phyloP scores from a whole-genome alignment of 2,888 invertebrate species.

The Drosophila paranaensis region DNA sequence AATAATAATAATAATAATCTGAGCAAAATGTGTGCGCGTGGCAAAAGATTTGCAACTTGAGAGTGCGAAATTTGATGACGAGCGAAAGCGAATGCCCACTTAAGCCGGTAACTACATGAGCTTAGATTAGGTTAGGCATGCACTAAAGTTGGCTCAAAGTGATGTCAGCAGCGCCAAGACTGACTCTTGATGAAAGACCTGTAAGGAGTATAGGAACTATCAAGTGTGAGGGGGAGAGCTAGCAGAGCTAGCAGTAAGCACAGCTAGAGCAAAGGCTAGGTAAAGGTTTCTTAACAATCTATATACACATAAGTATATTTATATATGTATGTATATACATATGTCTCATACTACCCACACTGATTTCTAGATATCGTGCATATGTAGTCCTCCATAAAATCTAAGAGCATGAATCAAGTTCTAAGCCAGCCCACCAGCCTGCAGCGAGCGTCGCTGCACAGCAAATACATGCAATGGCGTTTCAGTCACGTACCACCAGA shows the following conservation, averaged over 20 bases:
- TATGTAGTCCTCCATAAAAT: neutral
- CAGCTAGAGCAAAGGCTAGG: too few relatives aligned
- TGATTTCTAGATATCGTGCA: neutral
- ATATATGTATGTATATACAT: neutral
- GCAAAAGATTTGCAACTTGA: slow-evolving; percentile 11
- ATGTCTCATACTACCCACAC: neutral
- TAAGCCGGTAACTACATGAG: neutral
- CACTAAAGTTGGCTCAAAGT: neutral
- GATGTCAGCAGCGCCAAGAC: neutral
- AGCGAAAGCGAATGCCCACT: neutral
- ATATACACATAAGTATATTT: neutral
- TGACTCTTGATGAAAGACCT: too few relatives aligned
- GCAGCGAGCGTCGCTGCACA: slow-evolving; percentile 27
- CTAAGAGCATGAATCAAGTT: slow-evolving; percentile 1
- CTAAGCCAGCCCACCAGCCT: neutral
- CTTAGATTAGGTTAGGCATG: neutral
- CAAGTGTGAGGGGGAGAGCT: too few relatives aligned
- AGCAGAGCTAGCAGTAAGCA: too few relatives aligned
- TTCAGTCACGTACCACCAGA: slow-evolving; percentile 73
- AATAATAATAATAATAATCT: slow-evolving; percentile 16
- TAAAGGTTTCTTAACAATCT: neutral
- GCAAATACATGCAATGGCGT: slow-evolving; percentile 73
- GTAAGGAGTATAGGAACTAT: too few relatives aligned
- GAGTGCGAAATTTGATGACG: neutral
- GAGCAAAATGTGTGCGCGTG: slow-evolving; percentile 6